Base-by-base conservation (phyloP, 2,113 vertebrate genomes). In the Calypte anna region DNA sequence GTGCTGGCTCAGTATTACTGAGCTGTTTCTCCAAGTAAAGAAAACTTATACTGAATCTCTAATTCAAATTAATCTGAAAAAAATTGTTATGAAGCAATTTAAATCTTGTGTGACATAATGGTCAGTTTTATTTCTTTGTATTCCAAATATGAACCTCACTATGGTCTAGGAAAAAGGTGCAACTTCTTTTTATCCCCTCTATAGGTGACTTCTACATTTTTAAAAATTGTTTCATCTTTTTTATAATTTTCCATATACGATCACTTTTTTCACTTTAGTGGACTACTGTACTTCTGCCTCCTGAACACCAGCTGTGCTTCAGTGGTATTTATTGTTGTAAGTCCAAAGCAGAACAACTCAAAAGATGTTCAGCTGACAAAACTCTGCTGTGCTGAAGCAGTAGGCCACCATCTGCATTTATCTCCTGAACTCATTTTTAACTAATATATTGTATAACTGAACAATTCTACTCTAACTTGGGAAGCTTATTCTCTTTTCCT, bases 321-420 rank as follows among this genome's bases (percentile, higher is more conserved):
- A 77, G 70, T 75, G 67, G 53, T 93, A 76, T 76, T 61, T 94
- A 92, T 86, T 91, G 69, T 43, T 94, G 76, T 43, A 91, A 92
- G 31, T 83, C 84, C 57, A 58, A 83, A 93, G 80, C 40, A 79
- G 72, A 93, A 94, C 91, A 96, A 62, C 25, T 93, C 51, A 93
- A 33, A 96, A 87, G 80, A 23, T 10, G 0, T 92, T 93, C 46
- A 66, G 18, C 74, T 81, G 40, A 76, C 87, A 95, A 86, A 53
- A 93, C n/a, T 69, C 25, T 78, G 83, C 82, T 88, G 91, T 86
- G 82, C 69, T 83, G 38, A 53, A 91, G 38, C 74, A 83, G 87
- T 96, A 96, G 87, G 90, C 76, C 25, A 88, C 46, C 74, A 96
- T 91, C 68, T 86, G 74, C 74, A 88, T 82, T 85, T 91, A 55